Evolutionary conservation across 1,140 invertebrate species (phyloP).

Genomic region (Danaus plexippus): DNA sequence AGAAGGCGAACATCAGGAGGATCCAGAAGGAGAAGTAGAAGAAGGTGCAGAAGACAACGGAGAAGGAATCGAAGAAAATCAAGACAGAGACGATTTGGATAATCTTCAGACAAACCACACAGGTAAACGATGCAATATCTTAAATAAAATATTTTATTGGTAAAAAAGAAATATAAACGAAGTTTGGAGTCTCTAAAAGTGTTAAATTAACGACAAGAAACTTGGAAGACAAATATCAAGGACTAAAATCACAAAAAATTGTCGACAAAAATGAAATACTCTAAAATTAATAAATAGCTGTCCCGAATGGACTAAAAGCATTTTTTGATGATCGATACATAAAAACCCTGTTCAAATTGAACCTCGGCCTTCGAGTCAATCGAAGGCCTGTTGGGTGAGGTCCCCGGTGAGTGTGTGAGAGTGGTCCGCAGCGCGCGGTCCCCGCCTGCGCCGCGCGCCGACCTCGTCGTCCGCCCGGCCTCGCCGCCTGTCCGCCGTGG

Average conservation of each 20-base stretch:
- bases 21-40: constrained; percentile 75
- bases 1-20: constrained; percentile 77
- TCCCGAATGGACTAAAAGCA: too few species aligned
- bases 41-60: constrained; percentile 71
- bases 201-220: neutral
- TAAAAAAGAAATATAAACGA: too few species aligned
- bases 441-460: constrained; percentile 60
- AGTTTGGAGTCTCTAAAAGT: too few species aligned
- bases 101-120: constrained; percentile 61
- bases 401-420: too few species aligned
- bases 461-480: constrained; percentile 81
- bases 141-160: too few species aligned
- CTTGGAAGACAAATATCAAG: constrained; percentile 3
- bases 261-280: constrained; percentile 2
- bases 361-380: too few species aligned
- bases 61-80: constrained; percentile 71
- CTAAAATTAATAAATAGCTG: too few species aligned
- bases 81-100: constrained; percentile 55
- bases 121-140: constrained; percentile 31
- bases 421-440: constrained; percentile 27
- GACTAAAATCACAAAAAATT: too few species aligned
- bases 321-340: too few species aligned
- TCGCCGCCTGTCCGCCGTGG: constrained; percentile 91
- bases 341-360: too few species aligned
- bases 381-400: too few species aligned